A percentile compares a stretch with the other conserved stretches of the same genome.
Evolutionary conservation across 2,113 vertebrate genomes (phyloP).

Genomic region (Numida meleagris): DNA sequence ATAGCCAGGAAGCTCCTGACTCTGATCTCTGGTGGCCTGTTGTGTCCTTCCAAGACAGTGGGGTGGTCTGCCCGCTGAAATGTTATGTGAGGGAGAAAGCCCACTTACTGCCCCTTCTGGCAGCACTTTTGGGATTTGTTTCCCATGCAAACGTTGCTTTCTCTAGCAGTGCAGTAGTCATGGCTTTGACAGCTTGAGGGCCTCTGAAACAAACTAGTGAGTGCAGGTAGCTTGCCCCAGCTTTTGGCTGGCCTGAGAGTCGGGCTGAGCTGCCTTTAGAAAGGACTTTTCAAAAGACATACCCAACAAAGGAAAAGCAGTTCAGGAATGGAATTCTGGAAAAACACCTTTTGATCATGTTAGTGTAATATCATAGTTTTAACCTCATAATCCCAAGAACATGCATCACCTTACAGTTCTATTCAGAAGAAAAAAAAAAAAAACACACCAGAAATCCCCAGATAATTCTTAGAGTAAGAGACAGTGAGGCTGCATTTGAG

Average conservation of each 20-base stretch:
- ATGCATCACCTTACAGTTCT: background rate
- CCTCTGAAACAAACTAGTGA: background rate
- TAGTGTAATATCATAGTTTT: background rate
- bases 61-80: background rate
- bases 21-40: background rate
- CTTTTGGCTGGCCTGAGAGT: background rate
- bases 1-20: background rate
- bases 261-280: background rate
- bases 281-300: background rate
- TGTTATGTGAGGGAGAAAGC: background rate
- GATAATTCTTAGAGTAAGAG: background rate
- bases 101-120: background rate
- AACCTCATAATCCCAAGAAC: background rate
- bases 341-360: background rate
- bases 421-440: background rate
- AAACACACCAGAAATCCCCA: background rate
- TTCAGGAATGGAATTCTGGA: background rate
- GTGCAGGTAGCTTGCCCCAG: background rate
- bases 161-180: accelerated
- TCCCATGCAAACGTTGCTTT: background rate
- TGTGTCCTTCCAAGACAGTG: background rate
- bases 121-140: background rate
- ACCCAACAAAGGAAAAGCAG: background rate
- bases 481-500: background rate
- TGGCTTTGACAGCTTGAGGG: background rate